phyloP scores from a whole-genome alignment of 2,797 vertebrate genomes.

The Chaetodon trifasciatus region DNA sequence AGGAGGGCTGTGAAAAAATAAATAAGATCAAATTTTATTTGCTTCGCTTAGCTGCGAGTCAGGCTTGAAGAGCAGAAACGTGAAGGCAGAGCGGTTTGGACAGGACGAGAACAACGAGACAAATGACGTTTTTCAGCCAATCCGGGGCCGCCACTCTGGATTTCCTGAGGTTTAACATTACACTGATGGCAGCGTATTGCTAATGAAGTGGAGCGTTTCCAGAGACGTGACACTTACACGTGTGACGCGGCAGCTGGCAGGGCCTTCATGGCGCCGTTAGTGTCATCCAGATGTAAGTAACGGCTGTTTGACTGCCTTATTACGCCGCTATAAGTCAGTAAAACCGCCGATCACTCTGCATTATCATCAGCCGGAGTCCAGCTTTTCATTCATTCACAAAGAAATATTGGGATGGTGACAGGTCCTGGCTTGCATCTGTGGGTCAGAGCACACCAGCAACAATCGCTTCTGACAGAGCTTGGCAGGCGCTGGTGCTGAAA shows the following conservation, averaged over 20 bases:
- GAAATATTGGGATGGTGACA: conserved; percentile 41
- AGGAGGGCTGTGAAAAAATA: conserved; percentile 41
- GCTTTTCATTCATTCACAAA: conserved; percentile 54
- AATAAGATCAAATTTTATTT: conserved; percentile 56
- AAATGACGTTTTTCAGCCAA: conserved; percentile 22
- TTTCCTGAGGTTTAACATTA: conserved; percentile 13
- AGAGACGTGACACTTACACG: conserved; percentile 13
- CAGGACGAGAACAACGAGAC: conserved; percentile 10
- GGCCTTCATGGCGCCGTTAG: conserved; percentile 18
- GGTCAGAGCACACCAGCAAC: conserved; percentile 36
- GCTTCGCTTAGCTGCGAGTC: conserved; percentile 27
- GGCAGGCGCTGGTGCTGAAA: conserved; percentile 44
- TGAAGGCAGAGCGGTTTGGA: conserved; percentile 1
- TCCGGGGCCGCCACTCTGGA: background rate
- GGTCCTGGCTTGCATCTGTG: conserved; percentile 50
- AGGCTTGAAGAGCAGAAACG: background rate
- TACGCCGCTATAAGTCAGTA: conserved; percentile 32
- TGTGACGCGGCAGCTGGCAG: conserved; percentile 30
- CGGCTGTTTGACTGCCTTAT: conserved; percentile 46
- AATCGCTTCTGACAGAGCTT: conserved; percentile 67
- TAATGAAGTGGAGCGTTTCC: conserved; percentile 48
- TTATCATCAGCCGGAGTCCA: conserved; percentile 50
- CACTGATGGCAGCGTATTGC: conserved; percentile 14
- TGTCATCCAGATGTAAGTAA: conserved; percentile 44
- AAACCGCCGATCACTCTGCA: conserved; percentile 48